Percentiles rank a stretch among this genome's conserved stretches.
Conservation (phyloP, 2,797 vertebrate species). For the Syndactyla subalaris region DNA sequence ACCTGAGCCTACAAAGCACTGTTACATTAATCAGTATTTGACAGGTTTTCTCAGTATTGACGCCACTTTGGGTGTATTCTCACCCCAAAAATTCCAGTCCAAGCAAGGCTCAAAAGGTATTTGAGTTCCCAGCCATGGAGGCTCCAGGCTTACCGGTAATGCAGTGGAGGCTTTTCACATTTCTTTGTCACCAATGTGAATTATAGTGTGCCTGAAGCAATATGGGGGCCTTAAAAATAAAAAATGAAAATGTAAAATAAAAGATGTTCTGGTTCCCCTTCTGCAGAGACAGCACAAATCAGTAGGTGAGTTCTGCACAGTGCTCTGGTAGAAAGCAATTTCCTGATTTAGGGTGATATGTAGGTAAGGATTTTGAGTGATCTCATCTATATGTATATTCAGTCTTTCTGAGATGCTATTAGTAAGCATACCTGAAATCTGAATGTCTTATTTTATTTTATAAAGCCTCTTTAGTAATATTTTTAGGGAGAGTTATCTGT, state of each 20-base stretch:
- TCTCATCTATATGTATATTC: slow-evolving; percentile 51
- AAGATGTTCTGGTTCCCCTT: slow-evolving; percentile 1
- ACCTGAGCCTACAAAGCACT: background rate
- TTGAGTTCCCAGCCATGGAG: background rate
- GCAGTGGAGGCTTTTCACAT: background rate
- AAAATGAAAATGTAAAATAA: slow-evolving; percentile 27
- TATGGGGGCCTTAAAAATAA: slow-evolving; percentile 36
- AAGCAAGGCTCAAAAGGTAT: background rate
- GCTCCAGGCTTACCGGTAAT: background rate
- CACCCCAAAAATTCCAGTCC: background rate
- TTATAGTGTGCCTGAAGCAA: background rate
- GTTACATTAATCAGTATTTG: background rate
- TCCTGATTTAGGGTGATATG: slow-evolving; percentile 40
- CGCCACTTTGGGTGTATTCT: background rate
- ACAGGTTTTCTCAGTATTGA: background rate
- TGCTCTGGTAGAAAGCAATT: slow-evolving; percentile 30
- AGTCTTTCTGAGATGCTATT: background rate
- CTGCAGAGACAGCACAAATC: slow-evolving; percentile 30
- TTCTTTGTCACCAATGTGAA: background rate
- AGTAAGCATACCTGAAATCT: slow-evolving; percentile 15
- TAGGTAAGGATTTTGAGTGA: slow-evolving; percentile 40
- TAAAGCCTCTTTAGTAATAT: background rate
- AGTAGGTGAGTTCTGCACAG: background rate
- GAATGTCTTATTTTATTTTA: slow-evolving; percentile 24
- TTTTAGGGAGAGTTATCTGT: slow-evolving; percentile 21